phyloP scores from a whole-genome alignment of 2,797 vertebrate species.

The Sebastiscus tertius region DNA sequence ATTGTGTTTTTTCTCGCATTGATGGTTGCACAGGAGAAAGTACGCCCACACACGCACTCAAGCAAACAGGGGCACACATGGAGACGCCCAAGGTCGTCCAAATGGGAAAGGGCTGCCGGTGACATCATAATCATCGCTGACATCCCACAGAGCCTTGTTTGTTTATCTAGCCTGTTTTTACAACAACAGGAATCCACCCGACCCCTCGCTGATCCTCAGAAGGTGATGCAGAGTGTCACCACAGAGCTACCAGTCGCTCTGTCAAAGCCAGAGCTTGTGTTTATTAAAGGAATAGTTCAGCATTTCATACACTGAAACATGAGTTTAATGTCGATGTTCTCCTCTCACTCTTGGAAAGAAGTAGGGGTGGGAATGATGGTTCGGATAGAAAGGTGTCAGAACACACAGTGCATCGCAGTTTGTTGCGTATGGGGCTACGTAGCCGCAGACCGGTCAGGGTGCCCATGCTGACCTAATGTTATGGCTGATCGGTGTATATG shows the following conservation, averaged over 20 bases:
- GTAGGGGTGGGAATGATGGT: too few species aligned
- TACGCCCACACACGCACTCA: not conserved
- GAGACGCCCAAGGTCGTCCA: conserved; percentile 21
- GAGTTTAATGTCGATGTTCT: not conserved
- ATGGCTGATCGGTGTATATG: too few species aligned
- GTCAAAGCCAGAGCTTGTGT: not conserved
- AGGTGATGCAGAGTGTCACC: conserved; percentile 13
- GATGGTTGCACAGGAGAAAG: conserved; percentile 11
- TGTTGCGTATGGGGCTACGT: too few species aligned
- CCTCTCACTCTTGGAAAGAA: not conserved
- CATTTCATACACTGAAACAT: not conserved
- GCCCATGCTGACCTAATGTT: too few species aligned
- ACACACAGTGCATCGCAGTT: too few species aligned
- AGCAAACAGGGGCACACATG: not conserved
- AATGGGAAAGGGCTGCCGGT: conserved; percentile 36
- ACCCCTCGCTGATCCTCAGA: conserved; percentile 26
- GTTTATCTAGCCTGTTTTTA: conserved; percentile 45
- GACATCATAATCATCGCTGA: conserved; percentile 31
- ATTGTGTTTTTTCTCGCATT: conserved; percentile 43
- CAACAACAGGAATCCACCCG: conserved; percentile 20
- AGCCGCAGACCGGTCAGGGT: too few species aligned
- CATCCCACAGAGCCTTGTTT: conserved; percentile 27
- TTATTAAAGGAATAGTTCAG: not conserved
- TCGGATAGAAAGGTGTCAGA: too few species aligned
- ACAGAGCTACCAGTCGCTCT: not conserved